Conservation (phyloP, 2,888 invertebrate genomes). For the Drosophila infuscata region DNA sequence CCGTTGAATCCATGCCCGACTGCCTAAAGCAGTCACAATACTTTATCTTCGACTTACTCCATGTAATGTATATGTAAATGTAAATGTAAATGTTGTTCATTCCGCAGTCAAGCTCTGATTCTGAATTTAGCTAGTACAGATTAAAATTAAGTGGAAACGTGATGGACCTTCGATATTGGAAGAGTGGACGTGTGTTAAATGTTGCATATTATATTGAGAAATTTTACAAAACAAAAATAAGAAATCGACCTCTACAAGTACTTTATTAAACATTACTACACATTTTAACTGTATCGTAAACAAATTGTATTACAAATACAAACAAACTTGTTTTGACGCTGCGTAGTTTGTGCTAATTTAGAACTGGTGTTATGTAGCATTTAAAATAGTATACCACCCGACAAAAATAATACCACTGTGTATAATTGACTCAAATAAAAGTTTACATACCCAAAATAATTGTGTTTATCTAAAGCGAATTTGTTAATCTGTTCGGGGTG, state of each 20-base stretch:
- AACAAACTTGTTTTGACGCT: conserved; percentile 48
- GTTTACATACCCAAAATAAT: conserved; percentile 43
- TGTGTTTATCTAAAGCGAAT: not conserved
- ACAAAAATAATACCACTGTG: conserved; percentile 54
- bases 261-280: conserved; percentile 63
- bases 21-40: conserved; percentile 32
- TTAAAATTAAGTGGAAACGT: conserved; percentile 64
- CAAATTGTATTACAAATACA: conserved; percentile 62
- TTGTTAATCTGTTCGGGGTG: not conserved
- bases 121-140: conserved; percentile 52
- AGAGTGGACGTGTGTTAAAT: conserved; percentile 68
- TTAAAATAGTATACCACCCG: conserved; percentile 70
- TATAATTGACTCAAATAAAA: conserved; percentile 67
- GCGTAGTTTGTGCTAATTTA: conserved; percentile 65
- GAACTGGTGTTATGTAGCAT: conserved; percentile 72
- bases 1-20: conserved; percentile 22
- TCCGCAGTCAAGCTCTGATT: conserved; percentile 56
- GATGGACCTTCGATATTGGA: conserved; percentile 64
- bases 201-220: conserved; percentile 66
- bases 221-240: conserved; percentile 55
- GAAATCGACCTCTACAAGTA: conserved; percentile 60
- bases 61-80: conserved; percentile 59
- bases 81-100: conserved; percentile 71
- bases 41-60: conserved; percentile 47
- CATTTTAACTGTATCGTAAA: conserved; percentile 52